Percentiles rank a stretch among this genome's conserved stretches.
Evolutionary conservation across 1,140 invertebrate genomes (phyloP).

Genomic region (Pararge aegeria): DNA sequence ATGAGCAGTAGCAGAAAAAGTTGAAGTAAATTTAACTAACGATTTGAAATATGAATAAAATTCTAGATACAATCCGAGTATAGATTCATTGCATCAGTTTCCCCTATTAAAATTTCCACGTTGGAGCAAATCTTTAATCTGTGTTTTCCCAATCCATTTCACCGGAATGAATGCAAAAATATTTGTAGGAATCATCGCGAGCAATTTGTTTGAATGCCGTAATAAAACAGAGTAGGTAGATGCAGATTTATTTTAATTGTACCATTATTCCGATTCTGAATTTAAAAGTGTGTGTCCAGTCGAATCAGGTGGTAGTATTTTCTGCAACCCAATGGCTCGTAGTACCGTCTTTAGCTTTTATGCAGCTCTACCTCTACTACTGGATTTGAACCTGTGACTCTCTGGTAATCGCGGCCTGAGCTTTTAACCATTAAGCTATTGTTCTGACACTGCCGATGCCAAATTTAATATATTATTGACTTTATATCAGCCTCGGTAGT

Average conservation of each 20-base stretch:
- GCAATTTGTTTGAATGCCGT: slow-evolving; percentile 1
- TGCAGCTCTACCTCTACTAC: too few species aligned
- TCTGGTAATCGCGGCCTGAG: too few species aligned
- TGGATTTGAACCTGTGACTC: too few species aligned
- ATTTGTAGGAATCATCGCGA: not conserved
- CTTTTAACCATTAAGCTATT: too few species aligned
- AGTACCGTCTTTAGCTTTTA: too few species aligned
- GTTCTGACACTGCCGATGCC: too few species aligned
- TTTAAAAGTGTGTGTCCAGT: not conserved
- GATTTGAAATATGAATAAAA: not conserved
- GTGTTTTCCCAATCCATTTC: slow-evolving; percentile 1
- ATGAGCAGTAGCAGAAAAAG: too few species aligned
- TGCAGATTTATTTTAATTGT: not conserved
- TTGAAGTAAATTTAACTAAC: too few species aligned
- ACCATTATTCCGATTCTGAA: not conserved
- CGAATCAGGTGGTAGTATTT: not conserved
- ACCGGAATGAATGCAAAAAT: not conserved
- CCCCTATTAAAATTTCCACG: not conserved
- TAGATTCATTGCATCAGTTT: not conserved
- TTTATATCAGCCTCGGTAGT: too few species aligned
- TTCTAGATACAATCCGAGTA: not conserved
- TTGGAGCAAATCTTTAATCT: not conserved
- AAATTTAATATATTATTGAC: too few species aligned
- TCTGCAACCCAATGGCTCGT: too few species aligned
- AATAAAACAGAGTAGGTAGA: not conserved